A percentile compares a stretch with the other conserved stretches of the same genome.
Conservation (phyloP, 2,888 invertebrate genomes). For the Gryllus longicercus region DNA sequence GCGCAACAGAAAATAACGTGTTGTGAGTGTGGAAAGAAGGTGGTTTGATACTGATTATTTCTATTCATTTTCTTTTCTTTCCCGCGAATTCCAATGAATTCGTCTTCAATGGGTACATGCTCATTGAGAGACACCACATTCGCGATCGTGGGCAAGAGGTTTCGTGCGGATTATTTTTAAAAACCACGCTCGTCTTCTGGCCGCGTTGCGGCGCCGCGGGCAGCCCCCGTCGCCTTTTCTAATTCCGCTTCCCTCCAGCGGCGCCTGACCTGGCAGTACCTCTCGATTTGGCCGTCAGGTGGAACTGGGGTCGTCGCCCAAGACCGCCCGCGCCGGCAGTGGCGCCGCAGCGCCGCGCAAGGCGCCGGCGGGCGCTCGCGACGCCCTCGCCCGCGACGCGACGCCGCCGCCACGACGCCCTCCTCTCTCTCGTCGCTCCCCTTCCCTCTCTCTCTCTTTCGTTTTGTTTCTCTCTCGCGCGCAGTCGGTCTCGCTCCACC, state of each 20-base stretch:
- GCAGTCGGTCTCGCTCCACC: background rate
- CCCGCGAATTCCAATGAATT: no score
- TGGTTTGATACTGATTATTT: no score
- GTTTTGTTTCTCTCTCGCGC: background rate
- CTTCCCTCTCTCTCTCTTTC: background rate
- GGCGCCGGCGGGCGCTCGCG: background rate
- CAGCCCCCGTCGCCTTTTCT: background rate
- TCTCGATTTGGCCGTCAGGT: background rate
- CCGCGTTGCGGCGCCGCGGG: background rate
- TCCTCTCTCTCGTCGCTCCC: background rate
- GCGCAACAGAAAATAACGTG: no score
- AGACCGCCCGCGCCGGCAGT: background rate
- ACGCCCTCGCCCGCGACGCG: background rate
- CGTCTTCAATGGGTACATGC: no score
- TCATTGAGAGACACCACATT: no score
- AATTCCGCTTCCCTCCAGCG: background rate
- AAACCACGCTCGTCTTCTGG: background rate
- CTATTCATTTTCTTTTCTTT: no score
- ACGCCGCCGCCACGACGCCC: background rate
- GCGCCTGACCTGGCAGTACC: background rate
- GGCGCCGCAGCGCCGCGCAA: no score
- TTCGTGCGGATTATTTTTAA: background rate
- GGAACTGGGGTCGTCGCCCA: slow-evolving; percentile 11
- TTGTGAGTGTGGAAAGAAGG: no score
- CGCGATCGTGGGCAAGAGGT: no score